phyloP scores from a whole-genome alignment of 92 coral and sea anemone species.

The Porites rus region DNA sequence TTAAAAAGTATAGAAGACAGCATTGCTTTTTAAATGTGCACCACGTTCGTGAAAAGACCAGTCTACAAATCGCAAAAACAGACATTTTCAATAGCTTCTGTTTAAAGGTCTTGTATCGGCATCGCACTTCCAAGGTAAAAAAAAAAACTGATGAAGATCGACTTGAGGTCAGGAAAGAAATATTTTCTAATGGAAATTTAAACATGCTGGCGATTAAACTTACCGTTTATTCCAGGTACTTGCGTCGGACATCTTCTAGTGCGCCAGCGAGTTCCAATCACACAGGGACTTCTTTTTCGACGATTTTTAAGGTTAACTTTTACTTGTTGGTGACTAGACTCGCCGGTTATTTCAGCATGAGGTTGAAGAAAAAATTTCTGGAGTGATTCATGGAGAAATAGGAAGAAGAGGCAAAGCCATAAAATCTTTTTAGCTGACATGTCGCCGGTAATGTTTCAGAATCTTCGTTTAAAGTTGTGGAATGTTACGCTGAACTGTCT shows the following conservation, averaged over 20 bases:
- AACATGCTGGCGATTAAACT: background rate
- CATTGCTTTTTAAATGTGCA: too few relatives aligned
- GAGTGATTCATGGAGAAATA: background rate
- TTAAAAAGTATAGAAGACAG: too few relatives aligned
- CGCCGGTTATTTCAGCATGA: background rate
- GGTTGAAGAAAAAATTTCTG: background rate
- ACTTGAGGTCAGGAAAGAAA: background rate
- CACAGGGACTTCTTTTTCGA: slow-evolving; percentile 34
- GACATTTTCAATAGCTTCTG: too few relatives aligned
- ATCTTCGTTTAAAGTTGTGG: background rate
- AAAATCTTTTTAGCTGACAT: slow-evolving; percentile 8
- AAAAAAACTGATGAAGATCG: too few relatives aligned
- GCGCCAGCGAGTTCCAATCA: slow-evolving; percentile 34
- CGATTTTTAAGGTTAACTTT: background rate
- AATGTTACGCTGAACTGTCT: background rate
- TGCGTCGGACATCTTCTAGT: slow-evolving; percentile 16
- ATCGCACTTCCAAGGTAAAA: too few relatives aligned
- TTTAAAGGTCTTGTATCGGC: too few relatives aligned
- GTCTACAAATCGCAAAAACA: too few relatives aligned
- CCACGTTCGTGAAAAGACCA: too few relatives aligned
- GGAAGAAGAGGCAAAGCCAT: background rate
- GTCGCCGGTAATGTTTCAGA: background rate
- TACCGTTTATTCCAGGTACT: background rate
- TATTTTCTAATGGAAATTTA: background rate
- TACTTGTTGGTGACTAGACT: background rate